Percentiles rank a stretch among this genome's conserved stretches.
Evolutionary conservation across 2,888 invertebrate species (phyloP).

Genomic region (Melanostoma mellinum): DNA sequence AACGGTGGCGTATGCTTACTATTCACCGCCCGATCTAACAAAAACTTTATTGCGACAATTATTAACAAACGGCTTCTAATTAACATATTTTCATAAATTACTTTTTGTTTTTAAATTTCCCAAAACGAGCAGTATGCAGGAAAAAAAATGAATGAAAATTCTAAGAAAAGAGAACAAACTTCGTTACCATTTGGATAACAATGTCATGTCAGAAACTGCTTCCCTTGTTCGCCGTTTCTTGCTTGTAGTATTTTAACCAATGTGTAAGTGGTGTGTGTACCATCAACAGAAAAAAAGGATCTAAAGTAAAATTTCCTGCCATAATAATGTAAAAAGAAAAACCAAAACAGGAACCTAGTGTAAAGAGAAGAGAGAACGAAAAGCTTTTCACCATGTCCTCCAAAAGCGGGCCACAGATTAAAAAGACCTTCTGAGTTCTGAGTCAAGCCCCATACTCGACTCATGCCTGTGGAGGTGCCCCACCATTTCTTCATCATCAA

Average conservation of each 20-base stretch:
- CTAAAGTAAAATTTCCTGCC: conserved; percentile 65
- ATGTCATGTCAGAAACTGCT: conserved; percentile 70
- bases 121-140: conserved; percentile 30
- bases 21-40: conserved; percentile 27
- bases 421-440: conserved; percentile 70
- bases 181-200: conserved; percentile 68
- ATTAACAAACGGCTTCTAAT: conserved; percentile 59
- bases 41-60: conserved; percentile 37
- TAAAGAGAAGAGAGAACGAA: conserved; percentile 67
- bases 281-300: conserved; percentile 60
- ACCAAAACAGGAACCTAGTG: conserved; percentile 39
- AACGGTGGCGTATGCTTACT: conserved; percentile 61
- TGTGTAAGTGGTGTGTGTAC: conserved; percentile 37
- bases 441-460: conserved; percentile 38
- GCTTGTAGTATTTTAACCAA: conserved; percentile 9
- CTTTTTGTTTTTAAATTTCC: conserved; percentile 8
- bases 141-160: conserved; percentile 31
- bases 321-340: conserved; percentile 53
- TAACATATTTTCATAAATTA: conserved; percentile 62
- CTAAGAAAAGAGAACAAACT: conserved; percentile 59
- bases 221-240: conserved; percentile 65
- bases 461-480: conserved; percentile 29
- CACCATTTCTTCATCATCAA: conserved; percentile 66
- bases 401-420: conserved; percentile 64
- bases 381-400: conserved; percentile 71